Evolutionary conservation across 2,888 invertebrate species (phyloP), one percentile per base, ranked within the genome.

Genomic region (Gortyna flavago): DNA sequence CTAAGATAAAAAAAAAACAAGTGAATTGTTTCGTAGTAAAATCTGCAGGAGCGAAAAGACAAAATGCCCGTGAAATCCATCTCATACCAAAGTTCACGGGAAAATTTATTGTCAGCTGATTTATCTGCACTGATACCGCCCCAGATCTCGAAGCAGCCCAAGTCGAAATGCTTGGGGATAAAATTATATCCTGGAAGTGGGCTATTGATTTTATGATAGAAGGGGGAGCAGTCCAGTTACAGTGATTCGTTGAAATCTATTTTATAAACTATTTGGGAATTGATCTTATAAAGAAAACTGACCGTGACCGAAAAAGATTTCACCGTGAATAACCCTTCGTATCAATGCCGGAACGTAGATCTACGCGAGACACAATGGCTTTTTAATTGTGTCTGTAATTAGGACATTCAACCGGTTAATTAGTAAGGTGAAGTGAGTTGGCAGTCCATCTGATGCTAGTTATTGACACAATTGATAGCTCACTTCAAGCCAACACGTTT

Each of bases 51-150:
- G 66, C 78, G 70, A 76, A 81, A 87, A 81, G 74, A 72, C 71
- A 81, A 83, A 88, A 78, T 18, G 68, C 57, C 74, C 75, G 71
- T 75, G 73, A 84, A 88, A 82, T 86, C 69, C 67, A n/a, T 78
- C 79, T 79, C 66, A 80, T 79, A 80, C 64, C 64, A 75, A 80
- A 85, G 84, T 85, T 83, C 76, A 74, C 59, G 64, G n/a, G 59
- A 57, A 70, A 80, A 88, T 88, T 87, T 87, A 88, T 82, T 81
- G 78, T 84, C 75, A 70, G 54, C 71, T 79, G 77, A 86, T 88
- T 87, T 86, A 85, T 87, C 78, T 79, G 61, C 59, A 29, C 65
- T 54, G 82, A 85, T 85, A 79, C 72, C 71, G 65, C 62, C 57
- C 70, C 57, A 32, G 72, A 80, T 74, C 71, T 74, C 25, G 38